Base-by-base conservation (phyloP, 2,113 vertebrate species). In the Gymnocephalus cernua region DNA sequence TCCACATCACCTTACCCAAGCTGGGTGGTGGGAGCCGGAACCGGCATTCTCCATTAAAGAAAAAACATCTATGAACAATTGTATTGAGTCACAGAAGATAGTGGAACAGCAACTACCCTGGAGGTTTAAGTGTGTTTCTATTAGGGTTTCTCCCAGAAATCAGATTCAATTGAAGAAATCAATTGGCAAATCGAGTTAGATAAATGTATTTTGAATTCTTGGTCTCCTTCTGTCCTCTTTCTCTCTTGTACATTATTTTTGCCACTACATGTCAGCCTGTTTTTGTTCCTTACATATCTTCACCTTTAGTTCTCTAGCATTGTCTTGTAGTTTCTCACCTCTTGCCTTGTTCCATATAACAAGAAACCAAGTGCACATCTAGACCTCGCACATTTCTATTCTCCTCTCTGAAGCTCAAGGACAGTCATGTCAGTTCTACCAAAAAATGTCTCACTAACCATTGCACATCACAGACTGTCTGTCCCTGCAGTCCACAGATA, bases 241-340 rank as follows among this genome's bases (percentile, higher is more conserved):
- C 38, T 58, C 38, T 23, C 27, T n/a, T 25, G 12, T 45, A 11
- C 18, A 75, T 25, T 68, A 7, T 45, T 19, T 78, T 25, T n/a
- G 23, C 12, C 35, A 7, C 6, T 21, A 18, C 7, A 45, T 16
- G 32, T 71, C 45, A 62, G 9, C 16, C 63, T 41, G 27, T 65
- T 15, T 56, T 77, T 73, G 29, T 56, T 47, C 25, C 50, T 68
- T 14, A 27, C 50, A 25, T 32, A 32, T 71, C 38, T 44, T 65
- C 48, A 66, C 19, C 27, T 53, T 70, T 53, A 69, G 41, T 51
- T 21, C 41, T 41, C 45, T 48, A 61, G 16, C 47, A 29, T n/a
- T 9, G 6, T 58, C 44, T 21, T 58, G 32, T 47, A 35, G 10
- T 68, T 73, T 77, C 32, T 41, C 66, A 59, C 13, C 50, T 29